These are phyloP conservation scores for Plodia interpunctella DNA, from an alignment of 1,140 invertebrate species.

Conservation along the genomic window DNA sequence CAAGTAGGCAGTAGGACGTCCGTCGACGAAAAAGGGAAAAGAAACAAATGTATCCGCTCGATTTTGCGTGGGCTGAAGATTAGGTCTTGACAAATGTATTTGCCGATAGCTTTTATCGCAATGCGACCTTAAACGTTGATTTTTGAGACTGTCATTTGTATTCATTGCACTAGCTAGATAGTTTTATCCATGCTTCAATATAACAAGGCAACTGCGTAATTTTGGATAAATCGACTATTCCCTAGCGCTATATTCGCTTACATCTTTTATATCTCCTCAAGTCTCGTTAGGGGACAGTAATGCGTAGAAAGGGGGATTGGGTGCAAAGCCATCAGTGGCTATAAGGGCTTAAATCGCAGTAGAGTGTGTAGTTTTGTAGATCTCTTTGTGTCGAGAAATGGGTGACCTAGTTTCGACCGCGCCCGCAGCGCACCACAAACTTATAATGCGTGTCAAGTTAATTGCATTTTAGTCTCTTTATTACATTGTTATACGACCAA, in stretches of 20 bases:
- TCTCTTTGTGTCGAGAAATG: conserved; percentile 55
- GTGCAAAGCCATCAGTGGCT: not conserved
- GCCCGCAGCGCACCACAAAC: conserved; percentile 33
- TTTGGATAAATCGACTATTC: not conserved
- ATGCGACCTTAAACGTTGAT: not conserved
- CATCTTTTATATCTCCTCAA: conserved; percentile 6
- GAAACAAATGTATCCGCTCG: conserved; percentile 66
- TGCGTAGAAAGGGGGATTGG: not conserved
- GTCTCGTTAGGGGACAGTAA: not conserved
- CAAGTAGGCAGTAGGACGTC: conserved; percentile 59
- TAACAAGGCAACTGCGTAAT: not conserved
- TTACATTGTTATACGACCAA: conserved; percentile 14
- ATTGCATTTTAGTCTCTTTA: conserved; percentile 48
- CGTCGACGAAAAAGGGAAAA: conserved; percentile 61
- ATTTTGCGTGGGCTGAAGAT: conserved; percentile 42
- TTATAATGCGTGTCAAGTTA: conserved; percentile 50
- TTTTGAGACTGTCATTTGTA: not conserved
- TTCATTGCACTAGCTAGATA: conserved; percentile 1
- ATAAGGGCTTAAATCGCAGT: conserved; percentile 41
- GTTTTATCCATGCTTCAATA: not conserved
- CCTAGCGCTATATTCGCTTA: not conserved
- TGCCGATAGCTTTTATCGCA: conserved; percentile 6
- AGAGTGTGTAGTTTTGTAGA: conserved; percentile 26
- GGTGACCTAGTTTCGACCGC: conserved; percentile 65
- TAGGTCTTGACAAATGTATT: conserved; percentile 32